Evolutionary conservation across 2,888 invertebrate species (phyloP).

Genomic region (Eupithecia centaureata): DNA sequence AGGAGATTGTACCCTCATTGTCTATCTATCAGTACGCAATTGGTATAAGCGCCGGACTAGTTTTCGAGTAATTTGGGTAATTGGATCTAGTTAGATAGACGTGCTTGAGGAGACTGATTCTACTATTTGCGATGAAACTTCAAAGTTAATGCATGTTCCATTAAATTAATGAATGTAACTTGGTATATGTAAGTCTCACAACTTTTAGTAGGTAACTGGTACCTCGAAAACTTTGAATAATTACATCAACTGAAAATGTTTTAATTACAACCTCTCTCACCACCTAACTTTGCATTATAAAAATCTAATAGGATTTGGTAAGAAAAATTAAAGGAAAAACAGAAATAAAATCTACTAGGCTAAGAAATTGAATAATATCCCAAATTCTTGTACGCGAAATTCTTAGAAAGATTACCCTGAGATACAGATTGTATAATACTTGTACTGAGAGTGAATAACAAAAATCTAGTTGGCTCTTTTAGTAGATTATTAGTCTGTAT

Average conservation of each 20-base stretch:
- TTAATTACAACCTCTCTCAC: neutral
- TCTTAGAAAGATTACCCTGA: no score
- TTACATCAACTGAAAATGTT: no score
- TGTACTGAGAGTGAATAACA: no score
- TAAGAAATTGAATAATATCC: no score
- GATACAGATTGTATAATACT: no score
- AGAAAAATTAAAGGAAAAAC: no score
- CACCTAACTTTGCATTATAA: neutral
- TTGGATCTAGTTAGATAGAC: slow-evolving; percentile 33
- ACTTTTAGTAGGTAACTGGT: no score
- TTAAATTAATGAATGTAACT: slow-evolving; percentile 27
- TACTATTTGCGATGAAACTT: slow-evolving; percentile 29
- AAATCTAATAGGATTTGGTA: no score
- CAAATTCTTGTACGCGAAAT: no score
- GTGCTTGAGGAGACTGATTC: slow-evolving; percentile 29
- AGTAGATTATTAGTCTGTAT: neutral
- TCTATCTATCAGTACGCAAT: slow-evolving; percentile 49
- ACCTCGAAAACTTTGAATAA: no score
- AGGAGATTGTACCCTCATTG: slow-evolving; percentile 49
- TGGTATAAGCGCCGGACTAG: slow-evolving; percentile 40
- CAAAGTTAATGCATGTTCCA: slow-evolving; percentile 26
- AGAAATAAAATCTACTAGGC: no score
- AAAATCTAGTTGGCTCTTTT: no score
- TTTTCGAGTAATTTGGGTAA: slow-evolving; percentile 38
- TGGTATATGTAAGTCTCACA: slow-evolving; percentile 14